Evolutionary conservation across 1,140 invertebrate species (phyloP).

Genomic region (Apis laboriosa): DNA sequence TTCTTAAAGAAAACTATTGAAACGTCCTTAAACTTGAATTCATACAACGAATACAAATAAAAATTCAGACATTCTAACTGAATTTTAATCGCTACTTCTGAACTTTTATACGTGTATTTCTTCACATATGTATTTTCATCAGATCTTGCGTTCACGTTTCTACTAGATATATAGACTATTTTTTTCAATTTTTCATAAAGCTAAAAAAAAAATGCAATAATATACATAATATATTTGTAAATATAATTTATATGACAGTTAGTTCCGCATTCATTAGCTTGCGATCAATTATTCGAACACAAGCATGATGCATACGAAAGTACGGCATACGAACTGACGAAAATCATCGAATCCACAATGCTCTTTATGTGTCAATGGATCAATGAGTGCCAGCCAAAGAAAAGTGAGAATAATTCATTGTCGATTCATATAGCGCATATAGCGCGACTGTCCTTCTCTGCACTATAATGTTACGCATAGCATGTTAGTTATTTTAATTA

Average conservation of each 20-base stretch:
- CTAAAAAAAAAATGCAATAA: not conserved
- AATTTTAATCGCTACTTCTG: conserved; percentile 12
- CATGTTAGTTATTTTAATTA: conserved; percentile 51
- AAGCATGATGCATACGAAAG: not conserved
- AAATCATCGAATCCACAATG: not conserved
- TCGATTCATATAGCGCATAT: conserved; percentile 1
- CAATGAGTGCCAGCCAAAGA: not conserved
- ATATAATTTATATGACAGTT: not conserved
- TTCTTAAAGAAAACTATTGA: not conserved
- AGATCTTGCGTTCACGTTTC: not conserved
- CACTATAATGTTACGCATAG: not conserved
- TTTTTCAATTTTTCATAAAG: not conserved
- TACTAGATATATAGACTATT: not conserved
- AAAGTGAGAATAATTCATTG: conserved; percentile 46
- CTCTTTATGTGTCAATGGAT: conserved; percentile 15
- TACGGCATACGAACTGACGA: not conserved
- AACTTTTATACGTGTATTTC: not conserved
- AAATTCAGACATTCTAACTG: not conserved
- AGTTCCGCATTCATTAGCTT: conserved; percentile 9
- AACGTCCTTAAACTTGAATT: conserved; percentile 26
- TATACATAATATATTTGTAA: not conserved
- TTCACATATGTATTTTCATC: not conserved
- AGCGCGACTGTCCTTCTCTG: conserved; percentile 12
- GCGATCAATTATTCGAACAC: not conserved
- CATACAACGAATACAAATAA: conserved; percentile 15